Evolutionary conservation across 1,140 invertebrate genomes (phyloP).

Genomic region (Caenorhabditis latens): DNA sequence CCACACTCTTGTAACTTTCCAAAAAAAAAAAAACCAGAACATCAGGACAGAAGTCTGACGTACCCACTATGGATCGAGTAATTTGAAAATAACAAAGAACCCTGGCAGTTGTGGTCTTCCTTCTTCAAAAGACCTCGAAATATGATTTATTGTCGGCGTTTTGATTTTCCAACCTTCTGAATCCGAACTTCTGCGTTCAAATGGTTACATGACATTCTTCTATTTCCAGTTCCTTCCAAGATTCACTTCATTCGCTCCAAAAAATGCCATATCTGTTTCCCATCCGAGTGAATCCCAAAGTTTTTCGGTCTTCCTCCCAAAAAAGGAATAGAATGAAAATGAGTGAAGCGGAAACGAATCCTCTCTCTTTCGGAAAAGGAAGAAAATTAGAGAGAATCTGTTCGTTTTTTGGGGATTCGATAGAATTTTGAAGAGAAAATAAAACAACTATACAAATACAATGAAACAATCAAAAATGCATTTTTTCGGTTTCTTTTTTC

Average conservation of each 20-base stretch:
- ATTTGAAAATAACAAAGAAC: neutral
- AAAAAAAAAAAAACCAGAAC: too few species aligned
- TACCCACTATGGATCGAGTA: neutral
- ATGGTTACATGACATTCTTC: too few species aligned
- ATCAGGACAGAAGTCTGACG: too few species aligned
- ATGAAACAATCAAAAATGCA: neutral
- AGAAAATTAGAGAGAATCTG: neutral
- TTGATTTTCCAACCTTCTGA: too few species aligned
- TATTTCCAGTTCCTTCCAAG: too few species aligned
- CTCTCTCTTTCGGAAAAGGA: neutral
- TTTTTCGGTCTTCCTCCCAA: neutral
- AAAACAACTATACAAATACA: neutral
- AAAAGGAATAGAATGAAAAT: neutral
- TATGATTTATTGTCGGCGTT: too few species aligned
- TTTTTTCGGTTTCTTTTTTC: neutral
- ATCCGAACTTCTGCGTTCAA: too few species aligned
- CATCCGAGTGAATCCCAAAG: neutral
- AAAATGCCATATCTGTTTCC: too few species aligned
- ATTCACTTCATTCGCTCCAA: too few species aligned
- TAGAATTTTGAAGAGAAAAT: neutral
- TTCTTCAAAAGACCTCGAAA: too few species aligned
- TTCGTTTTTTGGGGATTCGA: neutral
- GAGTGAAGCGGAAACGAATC: conserved; percentile 19
- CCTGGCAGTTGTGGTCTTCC: too few species aligned
- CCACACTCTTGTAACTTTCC: too few species aligned